phyloP scores from a whole-genome alignment of 2,888 invertebrate species.

The Leucophenga maculata region DNA sequence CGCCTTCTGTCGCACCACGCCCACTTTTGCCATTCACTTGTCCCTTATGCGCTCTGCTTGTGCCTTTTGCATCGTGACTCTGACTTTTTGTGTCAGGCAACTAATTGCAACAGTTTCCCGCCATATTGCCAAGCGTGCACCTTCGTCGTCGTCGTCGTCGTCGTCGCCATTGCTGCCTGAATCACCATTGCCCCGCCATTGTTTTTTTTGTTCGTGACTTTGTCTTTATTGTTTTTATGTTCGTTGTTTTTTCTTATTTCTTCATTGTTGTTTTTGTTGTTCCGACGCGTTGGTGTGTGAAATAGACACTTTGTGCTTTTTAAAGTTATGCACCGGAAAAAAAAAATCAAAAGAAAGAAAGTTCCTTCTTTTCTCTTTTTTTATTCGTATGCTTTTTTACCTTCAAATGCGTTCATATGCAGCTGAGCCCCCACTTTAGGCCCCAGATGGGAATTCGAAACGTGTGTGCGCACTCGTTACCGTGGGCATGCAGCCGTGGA shows the following conservation, averaged over 20 bases:
- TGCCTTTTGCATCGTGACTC: too few species aligned
- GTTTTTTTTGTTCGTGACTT: neutral
- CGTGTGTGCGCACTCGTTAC: too few species aligned
- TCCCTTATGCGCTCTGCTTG: too few species aligned
- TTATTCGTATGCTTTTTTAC: neutral
- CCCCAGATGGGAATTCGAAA: too few species aligned
- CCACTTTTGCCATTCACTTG: too few species aligned
- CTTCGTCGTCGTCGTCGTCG: neutral
- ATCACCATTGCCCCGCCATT: neutral
- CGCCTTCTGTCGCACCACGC: too few species aligned
- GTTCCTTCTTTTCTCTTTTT: neutral
- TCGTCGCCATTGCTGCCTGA: neutral
- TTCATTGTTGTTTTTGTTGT: conserved; percentile 24
- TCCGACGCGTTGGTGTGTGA: conserved; percentile 58
- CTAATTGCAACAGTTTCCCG: conserved; percentile 17
- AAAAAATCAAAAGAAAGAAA: neutral
- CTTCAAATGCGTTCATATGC: too few species aligned
- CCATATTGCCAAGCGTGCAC: neutral
- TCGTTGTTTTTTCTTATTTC: neutral
- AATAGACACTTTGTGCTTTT: conserved; percentile 51
- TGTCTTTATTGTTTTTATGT: neutral
- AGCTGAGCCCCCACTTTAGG: too few species aligned
- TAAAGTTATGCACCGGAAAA: conserved; percentile 7
- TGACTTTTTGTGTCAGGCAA: neutral
- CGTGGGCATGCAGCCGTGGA: too few species aligned